A percentile compares a stretch with the other conserved stretches of the same genome.
Conservation (phyloP, 2,888 invertebrate species). For the Monopis laevigella region DNA sequence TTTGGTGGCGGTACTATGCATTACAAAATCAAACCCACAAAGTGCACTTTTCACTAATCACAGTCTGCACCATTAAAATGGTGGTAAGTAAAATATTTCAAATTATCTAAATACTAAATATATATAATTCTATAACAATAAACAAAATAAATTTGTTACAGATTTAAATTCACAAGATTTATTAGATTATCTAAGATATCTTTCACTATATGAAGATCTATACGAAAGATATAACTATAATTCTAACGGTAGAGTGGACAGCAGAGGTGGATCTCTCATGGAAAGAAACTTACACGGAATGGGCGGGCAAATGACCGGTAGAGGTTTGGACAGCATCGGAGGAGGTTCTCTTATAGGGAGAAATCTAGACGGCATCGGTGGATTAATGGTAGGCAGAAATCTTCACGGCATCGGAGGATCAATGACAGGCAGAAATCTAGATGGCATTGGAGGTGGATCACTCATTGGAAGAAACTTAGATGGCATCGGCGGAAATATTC, state of each 20-base stretch:
- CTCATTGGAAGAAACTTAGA: conserved; percentile 18
- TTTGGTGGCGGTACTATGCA: too few relatives aligned
- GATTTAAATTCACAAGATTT: too few relatives aligned
- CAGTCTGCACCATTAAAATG: not conserved
- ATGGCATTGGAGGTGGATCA: conserved; percentile 15
- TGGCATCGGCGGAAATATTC: conserved; percentile 26
- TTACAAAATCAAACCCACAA: not conserved
- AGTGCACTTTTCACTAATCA: not conserved
- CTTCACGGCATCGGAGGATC: conserved; percentile 22
- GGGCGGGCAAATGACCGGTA: conserved; percentile 28
- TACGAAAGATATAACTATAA: too few relatives aligned
- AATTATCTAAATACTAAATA: too few relatives aligned
- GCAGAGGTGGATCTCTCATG: conserved; percentile 22
- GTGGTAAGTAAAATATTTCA: too few relatives aligned
- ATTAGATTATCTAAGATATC: too few relatives aligned
- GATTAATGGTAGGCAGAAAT: conserved; percentile 30
- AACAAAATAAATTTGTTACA: too few relatives aligned
- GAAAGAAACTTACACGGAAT: conserved; percentile 25
- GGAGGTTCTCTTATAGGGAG: conserved; percentile 28
- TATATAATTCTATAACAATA: too few relatives aligned
- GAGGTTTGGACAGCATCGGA: conserved; percentile 29
- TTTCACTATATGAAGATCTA: too few relatives aligned
- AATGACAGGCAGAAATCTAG: conserved; percentile 20
- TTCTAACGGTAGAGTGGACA: not conserved
- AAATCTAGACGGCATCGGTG: conserved; percentile 23